A percentile compares a stretch with the other conserved stretches of the same genome.
Conservation (phyloP, 2,797 vertebrate species). For the Pseudopleuronectes americanus region DNA sequence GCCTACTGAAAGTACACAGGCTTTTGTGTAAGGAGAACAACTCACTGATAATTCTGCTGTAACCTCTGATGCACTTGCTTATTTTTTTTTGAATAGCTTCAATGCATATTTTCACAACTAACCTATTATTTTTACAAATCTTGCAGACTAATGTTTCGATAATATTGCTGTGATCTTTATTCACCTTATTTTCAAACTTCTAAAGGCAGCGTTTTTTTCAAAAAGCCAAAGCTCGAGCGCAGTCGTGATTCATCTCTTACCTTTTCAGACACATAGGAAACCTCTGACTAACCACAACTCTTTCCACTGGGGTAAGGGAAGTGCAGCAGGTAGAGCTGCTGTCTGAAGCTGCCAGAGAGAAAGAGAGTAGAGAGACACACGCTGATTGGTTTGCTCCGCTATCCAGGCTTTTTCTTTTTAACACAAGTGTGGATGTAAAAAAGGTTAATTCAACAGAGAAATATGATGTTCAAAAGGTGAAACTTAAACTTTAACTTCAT, state of each 20-base stretch:
- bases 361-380: conserved; percentile 1
- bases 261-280: conserved; percentile 75
- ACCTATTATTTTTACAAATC: background rate
- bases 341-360: conserved; percentile 29
- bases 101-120: background rate
- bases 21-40: background rate
- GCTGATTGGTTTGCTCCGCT: background rate
- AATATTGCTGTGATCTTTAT: background rate
- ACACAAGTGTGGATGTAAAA: background rate
- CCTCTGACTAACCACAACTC: conserved; percentile 83
- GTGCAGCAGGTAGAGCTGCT: conserved; percentile 52
- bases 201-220: background rate
- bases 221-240: conserved; percentile 32
- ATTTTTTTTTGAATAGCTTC: background rate
- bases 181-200: conserved; percentile 22
- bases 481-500: no score
- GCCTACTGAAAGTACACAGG: background rate
- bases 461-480: background rate
- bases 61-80: background rate
- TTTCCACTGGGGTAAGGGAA: conserved; percentile 85
- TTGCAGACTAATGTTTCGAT: background rate
- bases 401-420: background rate
- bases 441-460: background rate
- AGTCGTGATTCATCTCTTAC: conserved; percentile 65
- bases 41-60: background rate